Evolutionary conservation across 1,140 invertebrate species (phyloP).

Genomic region (Drosophila sechellia): DNA sequence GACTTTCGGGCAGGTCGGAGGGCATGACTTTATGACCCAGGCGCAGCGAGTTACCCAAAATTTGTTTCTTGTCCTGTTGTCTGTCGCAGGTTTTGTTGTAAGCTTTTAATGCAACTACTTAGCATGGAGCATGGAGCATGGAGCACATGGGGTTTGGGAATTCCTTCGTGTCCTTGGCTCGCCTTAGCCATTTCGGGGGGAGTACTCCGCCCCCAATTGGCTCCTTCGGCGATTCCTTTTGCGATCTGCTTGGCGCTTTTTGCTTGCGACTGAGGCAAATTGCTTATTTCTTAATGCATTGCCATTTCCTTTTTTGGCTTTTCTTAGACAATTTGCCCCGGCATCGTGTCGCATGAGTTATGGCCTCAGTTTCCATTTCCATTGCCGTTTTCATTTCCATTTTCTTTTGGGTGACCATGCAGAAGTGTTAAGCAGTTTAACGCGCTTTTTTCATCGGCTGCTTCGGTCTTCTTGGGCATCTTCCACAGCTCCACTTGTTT

Average conservation of each 20-base stretch:
- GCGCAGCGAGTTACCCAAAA: constrained; percentile 38
- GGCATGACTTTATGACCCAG: constrained; percentile 41
- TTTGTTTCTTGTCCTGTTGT: constrained; percentile 65
- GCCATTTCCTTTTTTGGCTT: constrained; percentile 74
- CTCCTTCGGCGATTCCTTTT: constrained; percentile 25
- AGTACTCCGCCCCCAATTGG: constrained; percentile 51
- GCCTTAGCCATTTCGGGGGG: constrained; percentile 50
- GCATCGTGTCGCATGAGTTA: constrained; percentile 60
- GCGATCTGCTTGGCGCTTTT: constrained; percentile 48
- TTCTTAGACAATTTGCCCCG: constrained; percentile 68
- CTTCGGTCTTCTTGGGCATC: constrained; percentile 9
- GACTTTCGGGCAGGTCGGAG: constrained; percentile 5
- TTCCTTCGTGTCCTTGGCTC: constrained; percentile 64
- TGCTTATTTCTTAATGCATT: constrained; percentile 82
- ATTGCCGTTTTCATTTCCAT: constrained; percentile 45
- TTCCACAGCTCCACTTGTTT: constrained; percentile 32
- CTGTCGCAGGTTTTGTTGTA: constrained; percentile 57
- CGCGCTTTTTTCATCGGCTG: constrained; percentile 58
- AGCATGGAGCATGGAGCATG: constrained; percentile 24
- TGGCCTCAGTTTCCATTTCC: constrained; percentile 47
- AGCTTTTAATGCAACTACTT: constrained; percentile 81
- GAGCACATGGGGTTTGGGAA: neutral
- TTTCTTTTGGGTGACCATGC: constrained; percentile 65
- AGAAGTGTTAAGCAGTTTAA: constrained; percentile 82
- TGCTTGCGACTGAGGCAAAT: constrained; percentile 62